Evolutionary conservation across 2,888 invertebrate species (phyloP).

Genomic region (Rhagonycha fulva): DNA sequence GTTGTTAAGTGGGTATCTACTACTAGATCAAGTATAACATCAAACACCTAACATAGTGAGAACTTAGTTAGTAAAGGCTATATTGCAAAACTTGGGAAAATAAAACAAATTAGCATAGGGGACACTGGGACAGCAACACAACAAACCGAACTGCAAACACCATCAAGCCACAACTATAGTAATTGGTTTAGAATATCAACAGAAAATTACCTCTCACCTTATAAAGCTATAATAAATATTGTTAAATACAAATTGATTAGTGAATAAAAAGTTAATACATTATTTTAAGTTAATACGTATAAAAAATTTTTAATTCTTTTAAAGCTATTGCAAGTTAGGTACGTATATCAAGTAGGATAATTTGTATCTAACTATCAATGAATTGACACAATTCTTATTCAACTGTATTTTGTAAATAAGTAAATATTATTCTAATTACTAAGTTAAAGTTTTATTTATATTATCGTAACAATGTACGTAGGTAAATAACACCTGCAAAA

Average conservation of each 20-base stretch:
- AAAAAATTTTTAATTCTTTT: too few relatives aligned
- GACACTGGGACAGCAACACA: not conserved
- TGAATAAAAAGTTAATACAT: too few relatives aligned
- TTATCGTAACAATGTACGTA: not conserved
- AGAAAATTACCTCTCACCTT: not conserved
- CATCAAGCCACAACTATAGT: not conserved
- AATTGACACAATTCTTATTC: too few relatives aligned
- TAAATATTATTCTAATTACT: not conserved
- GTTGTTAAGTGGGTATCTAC: not conserved
- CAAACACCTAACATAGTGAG: too few relatives aligned
- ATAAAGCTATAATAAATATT: not conserved
- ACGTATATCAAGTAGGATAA: too few relatives aligned
- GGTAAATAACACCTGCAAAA: not conserved
- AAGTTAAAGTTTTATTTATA: not conserved
- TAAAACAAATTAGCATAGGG: not conserved
- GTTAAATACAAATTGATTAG: too few relatives aligned
- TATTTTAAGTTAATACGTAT: too few relatives aligned
- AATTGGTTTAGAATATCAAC: not conserved
- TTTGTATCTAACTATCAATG: too few relatives aligned
- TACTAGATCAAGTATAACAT: too few relatives aligned
- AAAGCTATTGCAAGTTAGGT: too few relatives aligned
- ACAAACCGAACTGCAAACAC: not conserved
- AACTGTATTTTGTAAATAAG: too few relatives aligned
- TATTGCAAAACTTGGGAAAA: not conserved
- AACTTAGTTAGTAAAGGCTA: not conserved